Evolutionary conservation across 2,797 vertebrate species (phyloP), one percentile per base, ranked within the genome.

Genomic region (Rhinella marina): DNA sequence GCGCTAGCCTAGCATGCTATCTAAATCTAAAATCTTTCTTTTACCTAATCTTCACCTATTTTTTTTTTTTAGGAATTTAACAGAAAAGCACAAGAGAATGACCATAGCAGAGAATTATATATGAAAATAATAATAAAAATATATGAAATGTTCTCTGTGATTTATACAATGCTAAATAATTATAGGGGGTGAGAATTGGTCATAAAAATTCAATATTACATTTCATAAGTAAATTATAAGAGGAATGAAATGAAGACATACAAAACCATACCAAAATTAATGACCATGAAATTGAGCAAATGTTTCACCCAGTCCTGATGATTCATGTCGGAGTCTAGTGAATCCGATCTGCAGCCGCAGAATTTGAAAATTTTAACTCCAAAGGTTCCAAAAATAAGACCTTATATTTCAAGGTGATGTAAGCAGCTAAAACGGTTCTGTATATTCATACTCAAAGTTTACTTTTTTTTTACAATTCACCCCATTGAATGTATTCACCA

Each of bases 271-370:
- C 68, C 56, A 85, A 76, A 88, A 88, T 88, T 88, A 88, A 88
- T 88, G 83, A 85, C 75, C 87, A 85, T 85, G 87, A 88, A 88
- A 88, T 88, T 88, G 77, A 85, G 83, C 77, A 85, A 88, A 88
- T 88, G 83, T 85, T 88, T 73, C 75, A 85, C 23, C 83, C 77
- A 64, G 87, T 64, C 52, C 77, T 41, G 81, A 84, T 72, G 81
- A 88, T 57, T 88, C 81, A 70, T 32, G 50, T n/a, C 23, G 77
- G 21, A 88, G 66, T 80, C 66, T 32, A 85, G 41, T 85, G 85
- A 85, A 85, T 85, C 78, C 81, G 61, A 52, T 61, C 13, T 56
- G 41, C 61, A 25, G 14, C 17, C 27, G 17, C 86, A 62, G 4
- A 83, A 21, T 41, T 83, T 78, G 57, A 41, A 25, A 8, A 50